phyloP scores from a whole-genome alignment of 1,140 invertebrate genomes.

The Lysiphlebus fabarum region DNA sequence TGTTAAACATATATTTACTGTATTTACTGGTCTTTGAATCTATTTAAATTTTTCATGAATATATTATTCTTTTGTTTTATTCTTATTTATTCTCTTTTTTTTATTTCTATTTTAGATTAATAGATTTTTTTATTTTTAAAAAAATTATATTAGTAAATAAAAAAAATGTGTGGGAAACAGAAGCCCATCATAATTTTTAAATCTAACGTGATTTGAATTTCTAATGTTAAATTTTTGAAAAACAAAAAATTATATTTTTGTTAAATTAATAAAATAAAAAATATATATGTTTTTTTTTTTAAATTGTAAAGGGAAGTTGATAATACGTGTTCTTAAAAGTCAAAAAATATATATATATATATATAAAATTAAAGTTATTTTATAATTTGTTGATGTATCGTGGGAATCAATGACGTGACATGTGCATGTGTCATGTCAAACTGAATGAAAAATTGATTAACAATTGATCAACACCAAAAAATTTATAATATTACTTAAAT shows the following conservation, averaged over 20 bases:
- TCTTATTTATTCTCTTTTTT: no score
- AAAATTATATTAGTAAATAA: neutral
- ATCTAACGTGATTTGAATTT: neutral
- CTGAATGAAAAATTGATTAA: neutral
- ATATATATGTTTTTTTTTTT: neutral
- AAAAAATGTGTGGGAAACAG: constrained; percentile 2
- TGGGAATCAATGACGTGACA: constrained; percentile 32
- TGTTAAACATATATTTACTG: constrained; percentile 6
- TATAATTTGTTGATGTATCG: constrained; percentile 22
- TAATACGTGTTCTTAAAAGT: constrained; percentile 13
- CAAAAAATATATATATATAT: no score
- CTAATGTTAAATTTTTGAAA: neutral
- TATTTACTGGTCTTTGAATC: neutral
- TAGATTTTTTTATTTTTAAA: no score
- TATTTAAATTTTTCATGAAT: neutral
- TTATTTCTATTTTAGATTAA: no score
- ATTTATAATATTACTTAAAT: constrained; percentile 4
- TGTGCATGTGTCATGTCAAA: neutral
- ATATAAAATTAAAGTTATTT: constrained; percentile 1
- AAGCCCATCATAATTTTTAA: neutral
- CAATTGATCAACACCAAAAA: constrained; percentile 2
- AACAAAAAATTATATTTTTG: neutral
- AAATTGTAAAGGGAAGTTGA: constrained; percentile 8
- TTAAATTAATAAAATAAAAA: neutral
- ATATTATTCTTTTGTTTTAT: no score